Evolutionary conservation across 2,113 vertebrate species (phyloP).

Genomic region (Pangasianodon gigas): DNA sequence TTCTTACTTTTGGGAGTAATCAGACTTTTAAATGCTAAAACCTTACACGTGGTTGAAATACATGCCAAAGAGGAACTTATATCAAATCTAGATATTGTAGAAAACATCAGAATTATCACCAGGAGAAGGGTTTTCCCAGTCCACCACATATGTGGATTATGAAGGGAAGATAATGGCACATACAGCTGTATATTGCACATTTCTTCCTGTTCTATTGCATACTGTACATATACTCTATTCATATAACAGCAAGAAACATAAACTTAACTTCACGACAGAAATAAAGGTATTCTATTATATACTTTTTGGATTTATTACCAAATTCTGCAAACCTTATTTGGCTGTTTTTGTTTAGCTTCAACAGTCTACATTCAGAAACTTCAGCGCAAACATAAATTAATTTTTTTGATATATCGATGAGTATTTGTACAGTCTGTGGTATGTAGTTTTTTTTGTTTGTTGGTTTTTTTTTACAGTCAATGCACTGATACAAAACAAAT

Average conservation of each 20-base stretch:
- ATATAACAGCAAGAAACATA: no score
- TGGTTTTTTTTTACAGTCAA: not conserved
- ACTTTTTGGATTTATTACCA: not conserved
- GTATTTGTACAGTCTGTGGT: not conserved
- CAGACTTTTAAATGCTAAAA: not conserved
- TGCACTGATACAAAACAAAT: not conserved
- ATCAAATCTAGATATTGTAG: not conserved
- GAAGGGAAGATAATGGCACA: no score
- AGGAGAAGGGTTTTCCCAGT: no score
- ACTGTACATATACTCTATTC: no score
- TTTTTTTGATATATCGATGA: no score
- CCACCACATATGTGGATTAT: no score
- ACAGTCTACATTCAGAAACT: not conserved
- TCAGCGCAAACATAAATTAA: not conserved
- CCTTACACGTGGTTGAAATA: not conserved
- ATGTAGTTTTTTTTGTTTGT: not conserved
- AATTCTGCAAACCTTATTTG: not conserved
- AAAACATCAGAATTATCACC: no score
- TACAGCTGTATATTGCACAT: no score
- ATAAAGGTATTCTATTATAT: no score
- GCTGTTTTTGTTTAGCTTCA: not conserved
- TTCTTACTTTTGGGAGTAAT: no score
- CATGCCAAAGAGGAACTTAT: not conserved
- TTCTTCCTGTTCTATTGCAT: no score
- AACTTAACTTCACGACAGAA: no score